phyloP scores from a whole-genome alignment of 1,140 invertebrate species.

The Leptestheria dahalacensis region DNA sequence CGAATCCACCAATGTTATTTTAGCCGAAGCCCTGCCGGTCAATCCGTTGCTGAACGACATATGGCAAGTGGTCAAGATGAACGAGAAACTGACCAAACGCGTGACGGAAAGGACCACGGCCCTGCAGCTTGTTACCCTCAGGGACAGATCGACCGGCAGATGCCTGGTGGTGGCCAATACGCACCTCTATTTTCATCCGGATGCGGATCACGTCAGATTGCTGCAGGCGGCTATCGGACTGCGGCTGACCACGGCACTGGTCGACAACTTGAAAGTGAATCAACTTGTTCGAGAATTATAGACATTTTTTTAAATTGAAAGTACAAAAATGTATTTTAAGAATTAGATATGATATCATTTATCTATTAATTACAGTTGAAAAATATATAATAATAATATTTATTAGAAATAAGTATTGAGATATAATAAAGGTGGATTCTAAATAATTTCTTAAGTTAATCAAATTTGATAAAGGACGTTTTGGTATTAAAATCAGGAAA shows the following conservation, averaged over 20 bases:
- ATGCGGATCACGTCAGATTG: slow-evolving; percentile 70
- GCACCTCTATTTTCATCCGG: slow-evolving; percentile 81
- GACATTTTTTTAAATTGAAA: background rate
- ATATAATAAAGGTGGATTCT: no score
- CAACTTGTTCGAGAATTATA: background rate
- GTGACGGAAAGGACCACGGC: slow-evolving; percentile 40
- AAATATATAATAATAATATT: no score
- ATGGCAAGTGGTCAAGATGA: slow-evolving; percentile 41
- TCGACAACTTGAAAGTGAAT: background rate
- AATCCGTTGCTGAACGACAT: slow-evolving; percentile 38
- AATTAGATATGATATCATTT: background rate
- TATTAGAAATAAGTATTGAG: no score
- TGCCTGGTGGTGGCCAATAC: slow-evolving; percentile 66
- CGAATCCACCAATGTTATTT: slow-evolving; percentile 31
- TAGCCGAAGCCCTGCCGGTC: slow-evolving; percentile 38
- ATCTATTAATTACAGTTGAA: no score
- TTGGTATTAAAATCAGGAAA: no score
- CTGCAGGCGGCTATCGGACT: slow-evolving; percentile 35
- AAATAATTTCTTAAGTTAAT: no score
- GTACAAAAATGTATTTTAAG: background rate
- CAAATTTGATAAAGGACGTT: no score
- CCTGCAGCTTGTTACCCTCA: slow-evolving; percentile 39
- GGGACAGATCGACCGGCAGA: slow-evolving; percentile 39
- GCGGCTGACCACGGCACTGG: slow-evolving; percentile 20
- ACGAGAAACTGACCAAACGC: slow-evolving; percentile 32